phyloP scores from a whole-genome alignment of 2,797 vertebrate species.

The Sebastes diploproa region DNA sequence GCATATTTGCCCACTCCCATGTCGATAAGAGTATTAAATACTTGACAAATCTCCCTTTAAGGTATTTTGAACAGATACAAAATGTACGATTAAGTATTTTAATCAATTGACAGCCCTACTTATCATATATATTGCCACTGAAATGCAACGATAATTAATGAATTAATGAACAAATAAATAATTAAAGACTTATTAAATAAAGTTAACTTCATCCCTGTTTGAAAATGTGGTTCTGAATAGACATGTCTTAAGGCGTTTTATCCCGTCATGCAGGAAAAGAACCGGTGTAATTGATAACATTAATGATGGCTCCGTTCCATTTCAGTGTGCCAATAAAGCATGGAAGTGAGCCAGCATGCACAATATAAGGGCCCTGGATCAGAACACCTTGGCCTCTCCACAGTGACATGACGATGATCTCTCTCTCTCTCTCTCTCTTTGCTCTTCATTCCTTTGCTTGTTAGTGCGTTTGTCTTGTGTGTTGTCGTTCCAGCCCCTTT shows the following conservation, averaged over 20 bases:
- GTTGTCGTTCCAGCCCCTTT: neutral
- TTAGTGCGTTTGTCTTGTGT: neutral
- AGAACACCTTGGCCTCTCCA: neutral
- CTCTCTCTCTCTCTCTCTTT: neutral
- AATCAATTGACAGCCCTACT: too few species aligned
- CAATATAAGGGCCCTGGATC: neutral
- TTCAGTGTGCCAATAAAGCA: neutral
- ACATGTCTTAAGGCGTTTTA: neutral
- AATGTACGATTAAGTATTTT: too few species aligned
- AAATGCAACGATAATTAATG: too few species aligned
- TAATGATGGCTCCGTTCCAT: neutral
- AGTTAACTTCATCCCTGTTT: too few species aligned
- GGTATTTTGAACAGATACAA: too few species aligned
- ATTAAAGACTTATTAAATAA: too few species aligned
- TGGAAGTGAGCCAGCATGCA: neutral
- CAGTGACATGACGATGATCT: neutral
- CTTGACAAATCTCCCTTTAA: too few species aligned
- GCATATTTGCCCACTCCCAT: too few species aligned
- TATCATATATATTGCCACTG: too few species aligned
- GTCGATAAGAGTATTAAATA: too few species aligned
- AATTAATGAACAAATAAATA: too few species aligned
- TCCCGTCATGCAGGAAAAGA: neutral
- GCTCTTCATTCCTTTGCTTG: neutral
- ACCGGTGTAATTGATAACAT: neutral
- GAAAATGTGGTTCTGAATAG: too few species aligned